Percentiles rank a stretch among this genome's conserved stretches.
These are phyloP conservation scores for Sarcoramphus papa DNA, from an alignment of 2,797 vertebrate species.

Conservation along the genomic window DNA sequence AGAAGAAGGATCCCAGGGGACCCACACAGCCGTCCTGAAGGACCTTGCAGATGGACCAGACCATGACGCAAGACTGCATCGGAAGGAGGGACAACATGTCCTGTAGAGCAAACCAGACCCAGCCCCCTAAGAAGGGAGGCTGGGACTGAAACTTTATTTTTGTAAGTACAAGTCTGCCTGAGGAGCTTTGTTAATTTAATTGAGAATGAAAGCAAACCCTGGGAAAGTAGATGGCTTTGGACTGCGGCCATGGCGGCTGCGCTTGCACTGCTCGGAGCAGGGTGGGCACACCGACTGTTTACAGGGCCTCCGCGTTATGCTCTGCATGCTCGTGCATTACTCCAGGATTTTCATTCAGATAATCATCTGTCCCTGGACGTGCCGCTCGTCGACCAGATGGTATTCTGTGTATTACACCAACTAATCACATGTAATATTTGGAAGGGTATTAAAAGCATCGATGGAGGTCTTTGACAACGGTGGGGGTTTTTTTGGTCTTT, in stretches of 20 bases:
- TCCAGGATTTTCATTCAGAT: background rate
- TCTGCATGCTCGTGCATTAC: background rate
- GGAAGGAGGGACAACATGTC: background rate
- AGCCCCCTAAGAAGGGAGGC: background rate
- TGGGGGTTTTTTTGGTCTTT: background rate
- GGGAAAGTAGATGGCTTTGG: constrained; percentile 4
- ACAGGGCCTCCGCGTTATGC: background rate
- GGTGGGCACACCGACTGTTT: background rate
- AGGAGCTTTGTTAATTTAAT: background rate
- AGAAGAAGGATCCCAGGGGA: background rate
- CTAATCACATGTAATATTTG: constrained; percentile 15
- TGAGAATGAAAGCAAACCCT: constrained; percentile 11
- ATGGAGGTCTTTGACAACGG: background rate
- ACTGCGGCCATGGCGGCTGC: rapidly evolving
- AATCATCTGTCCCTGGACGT: background rate
- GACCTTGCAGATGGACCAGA: background rate
- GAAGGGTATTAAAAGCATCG: constrained; percentile 19
- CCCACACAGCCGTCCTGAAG: rapidly evolving
- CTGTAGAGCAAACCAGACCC: background rate
- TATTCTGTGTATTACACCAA: background rate
- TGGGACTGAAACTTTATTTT: background rate
- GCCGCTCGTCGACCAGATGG: background rate
- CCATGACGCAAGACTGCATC: rapidly evolving
- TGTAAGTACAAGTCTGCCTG: background rate
- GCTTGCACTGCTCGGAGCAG: background rate